These are phyloP conservation scores for Knipowitschia caucasica DNA, from an alignment of 2,797 vertebrate species.

Conservation along the genomic window DNA sequence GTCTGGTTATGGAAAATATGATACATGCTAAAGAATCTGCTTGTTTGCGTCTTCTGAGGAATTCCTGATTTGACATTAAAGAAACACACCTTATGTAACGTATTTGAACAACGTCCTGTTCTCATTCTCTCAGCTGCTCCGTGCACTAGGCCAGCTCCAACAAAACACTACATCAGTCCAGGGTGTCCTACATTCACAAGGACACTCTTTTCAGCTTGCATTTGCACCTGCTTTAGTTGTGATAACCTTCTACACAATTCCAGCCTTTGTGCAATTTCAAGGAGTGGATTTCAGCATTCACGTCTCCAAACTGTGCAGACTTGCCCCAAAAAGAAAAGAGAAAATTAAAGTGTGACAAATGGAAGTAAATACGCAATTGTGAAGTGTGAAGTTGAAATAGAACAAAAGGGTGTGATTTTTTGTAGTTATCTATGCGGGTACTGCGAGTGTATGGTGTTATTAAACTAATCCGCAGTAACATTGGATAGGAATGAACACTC, in stretches of 20 bases:
- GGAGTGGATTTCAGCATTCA: neutral
- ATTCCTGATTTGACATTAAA: neutral
- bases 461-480: neutral
- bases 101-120: constrained; percentile 9
- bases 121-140: constrained; percentile 11
- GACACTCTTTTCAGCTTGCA: constrained; percentile 6
- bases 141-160: neutral
- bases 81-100: neutral
- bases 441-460: neutral
- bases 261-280: neutral
- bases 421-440: neutral
- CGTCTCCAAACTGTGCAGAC: neutral
- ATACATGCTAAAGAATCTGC: neutral
- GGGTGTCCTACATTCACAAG: constrained; percentile 33
- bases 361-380: neutral
- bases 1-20: too few relatives aligned
- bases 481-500: too few relatives aligned
- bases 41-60: neutral
- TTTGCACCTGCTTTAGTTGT: constrained; percentile 3
- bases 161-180: constrained; percentile 7
- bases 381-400: neutral
- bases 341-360: neutral
- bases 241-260: constrained; percentile 4
- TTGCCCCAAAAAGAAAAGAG: neutral
- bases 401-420: neutral